Base-by-base conservation (phyloP, 1,140 invertebrate genomes). In the Drosophila hydei region DNA sequence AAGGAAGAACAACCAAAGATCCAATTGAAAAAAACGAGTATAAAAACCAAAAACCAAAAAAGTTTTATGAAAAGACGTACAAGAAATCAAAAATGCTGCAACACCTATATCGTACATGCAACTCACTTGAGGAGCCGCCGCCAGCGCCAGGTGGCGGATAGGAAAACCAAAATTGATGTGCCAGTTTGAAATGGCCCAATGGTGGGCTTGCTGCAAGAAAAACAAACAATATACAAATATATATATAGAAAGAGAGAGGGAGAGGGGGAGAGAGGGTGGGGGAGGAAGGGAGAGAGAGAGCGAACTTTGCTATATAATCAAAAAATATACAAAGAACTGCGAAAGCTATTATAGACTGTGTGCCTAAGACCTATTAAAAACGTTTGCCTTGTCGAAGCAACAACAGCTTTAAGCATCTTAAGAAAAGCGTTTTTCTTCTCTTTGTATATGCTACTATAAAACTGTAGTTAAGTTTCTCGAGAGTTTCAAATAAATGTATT, bases 111-210 rank as follows among this genome's bases (percentile, higher is more conserved):
- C 74, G 62, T 65, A 63, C 63, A 85, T 75, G 61, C 85, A 54
- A 91, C 91, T 91, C 83, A 91, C 91, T 91, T 79, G 91, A 91
- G 76, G 91, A 91, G 76, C 90, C 89, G 76, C 93, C 92, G 81
- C 93, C 93, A 92, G 93, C 92, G 92, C 92, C 93, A 74, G 94
- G 94, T 87, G 94, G 94, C 92, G 94, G 94, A 92, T 94, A 95
- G 52, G 94, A 94, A 88, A 95, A 94, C 94, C 94, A 95, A 92
- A 94, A 95, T 92, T 94, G 94, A 91, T 95, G 94, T 92, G 94
- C 94, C 94, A 95, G 93, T 91, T 93, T 93, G 91, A 78, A 79
- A 54, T 74, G 75, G 83, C 90, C 90, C 84, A 71, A 74, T 51
- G 51, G 64, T 71, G 90, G 90, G 88, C 85, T 91, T 71, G 68